These are phyloP conservation scores for Thalpophila matura DNA, from an alignment of 2,888 invertebrate genomes.

Conservation along the genomic window DNA sequence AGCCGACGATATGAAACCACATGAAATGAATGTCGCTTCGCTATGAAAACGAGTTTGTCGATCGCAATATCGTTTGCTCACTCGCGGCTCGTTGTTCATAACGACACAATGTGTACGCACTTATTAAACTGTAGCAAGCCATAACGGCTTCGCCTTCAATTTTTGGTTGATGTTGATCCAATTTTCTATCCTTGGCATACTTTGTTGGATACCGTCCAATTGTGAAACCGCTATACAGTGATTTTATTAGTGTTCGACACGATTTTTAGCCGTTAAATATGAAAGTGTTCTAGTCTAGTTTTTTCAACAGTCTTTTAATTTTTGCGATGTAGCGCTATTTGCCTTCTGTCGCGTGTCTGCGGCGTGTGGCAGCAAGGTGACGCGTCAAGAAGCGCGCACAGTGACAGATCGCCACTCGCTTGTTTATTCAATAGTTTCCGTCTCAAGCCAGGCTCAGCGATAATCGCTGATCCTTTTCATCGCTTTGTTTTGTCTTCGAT, in stretches of 20 bases:
- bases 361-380: constrained; percentile 29
- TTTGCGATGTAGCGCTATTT: background rate
- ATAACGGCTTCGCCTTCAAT: constrained; percentile 42
- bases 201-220: constrained; percentile 48
- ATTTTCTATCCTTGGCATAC: constrained; percentile 34
- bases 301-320: background rate
- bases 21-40: constrained; percentile 60
- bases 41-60: constrained; percentile 63
- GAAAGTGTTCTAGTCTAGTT: constrained; percentile 1
- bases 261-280: constrained; percentile 26
- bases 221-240: constrained; percentile 25
- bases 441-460: constrained; percentile 55
- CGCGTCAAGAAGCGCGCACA: constrained; percentile 56
- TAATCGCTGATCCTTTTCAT: constrained; percentile 62
- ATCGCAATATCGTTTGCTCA: constrained; percentile 64
- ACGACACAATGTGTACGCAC: constrained; percentile 57
- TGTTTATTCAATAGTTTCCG: constrained; percentile 73
- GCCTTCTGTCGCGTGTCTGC: constrained; percentile 44
- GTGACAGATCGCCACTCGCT: constrained; percentile 65
- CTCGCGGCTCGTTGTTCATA: constrained; percentile 60
- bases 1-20: constrained; percentile 62
- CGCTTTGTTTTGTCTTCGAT: constrained; percentile 61
- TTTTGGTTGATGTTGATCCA: constrained; percentile 42
- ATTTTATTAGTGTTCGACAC: constrained; percentile 27
- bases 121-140: constrained; percentile 59